These are phyloP conservation scores for Mimas tiliae DNA, from an alignment of 2,888 invertebrate species.

Conservation along the genomic window DNA sequence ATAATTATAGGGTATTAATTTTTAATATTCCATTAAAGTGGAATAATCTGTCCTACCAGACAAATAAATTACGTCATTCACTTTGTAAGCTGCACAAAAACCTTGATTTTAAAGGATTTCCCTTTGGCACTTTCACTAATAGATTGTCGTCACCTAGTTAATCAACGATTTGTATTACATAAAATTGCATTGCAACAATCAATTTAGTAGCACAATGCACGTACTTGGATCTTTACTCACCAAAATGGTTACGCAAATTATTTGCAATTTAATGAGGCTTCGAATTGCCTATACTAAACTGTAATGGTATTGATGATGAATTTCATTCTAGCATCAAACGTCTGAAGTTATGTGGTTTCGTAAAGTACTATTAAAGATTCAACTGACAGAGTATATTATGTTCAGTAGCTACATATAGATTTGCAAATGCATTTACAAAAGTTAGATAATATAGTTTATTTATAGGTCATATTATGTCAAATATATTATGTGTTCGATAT, in stretches of 20 bases:
- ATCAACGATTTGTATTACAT: constrained; percentile 11
- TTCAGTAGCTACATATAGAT: too few relatives aligned
- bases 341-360: too few relatives aligned
- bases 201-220: constrained; percentile 31
- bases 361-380: too few relatives aligned
- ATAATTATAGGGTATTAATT: not conserved
- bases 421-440: too few relatives aligned
- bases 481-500: not conserved
- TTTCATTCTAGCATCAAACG: too few relatives aligned
- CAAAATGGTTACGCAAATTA: constrained; percentile 31
- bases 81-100: not conserved
- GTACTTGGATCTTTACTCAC: constrained; percentile 28
- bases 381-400: too few relatives aligned
- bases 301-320: not conserved
- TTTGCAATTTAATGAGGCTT: constrained; percentile 40
- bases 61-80: constrained; percentile 8
- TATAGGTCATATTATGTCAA: too few relatives aligned
- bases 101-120: constrained; percentile 3
- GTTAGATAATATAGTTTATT: too few relatives aligned
- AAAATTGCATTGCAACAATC: constrained; percentile 11
- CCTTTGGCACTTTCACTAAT: constrained; percentile 18
- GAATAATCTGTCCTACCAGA: not conserved
- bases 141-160: constrained; percentile 12
- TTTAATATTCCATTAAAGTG: constrained; percentile 1
- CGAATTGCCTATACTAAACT: constrained; percentile 31